Evolutionary conservation across 2,888 invertebrate species (phyloP), one percentile per base, ranked within the genome.

Genomic region (Luperina testacea): DNA sequence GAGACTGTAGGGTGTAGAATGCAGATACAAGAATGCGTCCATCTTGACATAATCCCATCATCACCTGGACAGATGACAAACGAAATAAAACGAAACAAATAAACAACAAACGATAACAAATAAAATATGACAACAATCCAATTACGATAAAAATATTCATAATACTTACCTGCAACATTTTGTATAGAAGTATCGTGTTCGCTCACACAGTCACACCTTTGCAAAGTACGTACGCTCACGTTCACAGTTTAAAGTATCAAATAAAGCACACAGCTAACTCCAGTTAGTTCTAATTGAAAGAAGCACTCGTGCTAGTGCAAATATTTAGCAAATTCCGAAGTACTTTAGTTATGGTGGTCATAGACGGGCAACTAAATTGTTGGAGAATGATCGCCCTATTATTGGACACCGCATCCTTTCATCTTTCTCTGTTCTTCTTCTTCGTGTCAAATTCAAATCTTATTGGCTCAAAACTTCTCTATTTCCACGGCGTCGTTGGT

Each of bases 251-350:
- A 65, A 75, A 80, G 72, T 83, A 77, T 83, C 77, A 75, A 68
- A 80, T 80, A 84, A 84, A 87, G 75, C 72, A 75, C 27, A 70
- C 13, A 75, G 59, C 67, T 42, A 68, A 57, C 72, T n/a, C 32
- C 51, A 76, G 77, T 80, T 57, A 77, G 48, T 84, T 69, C 59
- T 73, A 80, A 70, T 72, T 79, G 75, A 77, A 73, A 83, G 77
- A 74, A 80, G 80, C 71, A 80, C 61, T 83, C 48, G 74, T 75
- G 45, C 38, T 51, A 11, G 74, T 72, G 76, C 76, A 76, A 81
- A 81, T 86, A 77, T 84, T 75, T 72, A 71, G 67, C 53, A 69
- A 75, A 79, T 78, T 87, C 75, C 63, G 61, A 79, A 78, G 61
- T 75, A 32, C 38, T 81, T 63, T 72, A 59, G 61, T 53, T 64